Evolutionary conservation across 1,140 invertebrate species (phyloP).

Genomic region (Pinna nobilis): DNA sequence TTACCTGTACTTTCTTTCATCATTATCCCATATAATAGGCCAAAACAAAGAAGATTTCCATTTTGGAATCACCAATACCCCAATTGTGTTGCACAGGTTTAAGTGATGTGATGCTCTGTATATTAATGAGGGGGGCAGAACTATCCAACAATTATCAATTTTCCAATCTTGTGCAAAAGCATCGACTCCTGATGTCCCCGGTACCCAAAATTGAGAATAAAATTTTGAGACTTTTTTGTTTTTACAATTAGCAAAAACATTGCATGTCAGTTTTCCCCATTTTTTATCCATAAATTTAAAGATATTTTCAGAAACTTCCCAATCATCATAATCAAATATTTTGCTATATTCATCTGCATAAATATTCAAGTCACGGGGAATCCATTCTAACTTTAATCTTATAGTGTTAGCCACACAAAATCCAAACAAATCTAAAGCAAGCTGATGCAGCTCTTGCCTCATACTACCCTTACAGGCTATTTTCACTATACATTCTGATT

Average conservation of each 20-base stretch:
- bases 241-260: constrained; percentile 24
- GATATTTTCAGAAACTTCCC: constrained; percentile 15
- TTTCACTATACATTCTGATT: constrained; percentile 34
- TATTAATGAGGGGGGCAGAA: constrained; percentile 5
- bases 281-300: constrained; percentile 16
- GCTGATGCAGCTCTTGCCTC: neutral
- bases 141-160: constrained; percentile 37
- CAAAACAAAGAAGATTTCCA: no score
- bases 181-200: constrained; percentile 17
- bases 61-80: no score
- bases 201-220: constrained; percentile 26
- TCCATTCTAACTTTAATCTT: constrained; percentile 26
- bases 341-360: constrained; percentile 20
- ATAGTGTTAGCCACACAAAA: neutral
- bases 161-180: constrained; percentile 23
- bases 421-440: constrained; percentile 22
- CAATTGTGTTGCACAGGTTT: no score
- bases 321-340: constrained; percentile 40
- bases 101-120: no score
- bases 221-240: constrained; percentile 20
- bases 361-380: constrained; percentile 8
- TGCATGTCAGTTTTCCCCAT: constrained; percentile 27
- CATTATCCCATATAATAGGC: no score
- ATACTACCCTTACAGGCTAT: constrained; percentile 32
- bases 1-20: no score